phyloP scores from a whole-genome alignment of 2,888 invertebrate species.

The Amiota minor region DNA sequence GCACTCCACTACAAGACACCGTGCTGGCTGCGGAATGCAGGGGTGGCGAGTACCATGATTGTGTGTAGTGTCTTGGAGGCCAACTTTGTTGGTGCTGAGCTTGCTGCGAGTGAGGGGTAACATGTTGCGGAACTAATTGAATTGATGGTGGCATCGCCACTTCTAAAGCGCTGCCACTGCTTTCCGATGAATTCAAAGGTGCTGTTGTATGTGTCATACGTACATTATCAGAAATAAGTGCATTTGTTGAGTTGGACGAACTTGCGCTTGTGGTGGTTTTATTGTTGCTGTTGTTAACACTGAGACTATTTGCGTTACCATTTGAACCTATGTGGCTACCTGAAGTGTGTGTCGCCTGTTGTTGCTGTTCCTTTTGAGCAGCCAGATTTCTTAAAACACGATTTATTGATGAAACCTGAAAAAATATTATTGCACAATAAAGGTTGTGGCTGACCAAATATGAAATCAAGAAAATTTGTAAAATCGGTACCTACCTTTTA shows the following conservation, averaged over 20 bases:
- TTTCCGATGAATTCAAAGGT: slow-evolving; percentile 68
- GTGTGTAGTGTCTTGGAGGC: slow-evolving; percentile 66
- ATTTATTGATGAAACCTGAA: slow-evolving; percentile 81
- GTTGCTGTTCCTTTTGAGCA: slow-evolving; percentile 85
- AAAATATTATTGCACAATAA: background rate
- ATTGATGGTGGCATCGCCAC: slow-evolving; percentile 49
- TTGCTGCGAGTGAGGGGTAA: slow-evolving; percentile 45
- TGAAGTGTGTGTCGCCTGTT: slow-evolving; percentile 53
- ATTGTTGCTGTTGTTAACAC: slow-evolving; percentile 24
- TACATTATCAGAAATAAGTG: slow-evolving; percentile 14
- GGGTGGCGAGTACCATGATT: slow-evolving; percentile 71
- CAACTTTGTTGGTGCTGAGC: slow-evolving; percentile 59
- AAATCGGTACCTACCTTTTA: no score
- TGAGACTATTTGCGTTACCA: slow-evolving; percentile 21
- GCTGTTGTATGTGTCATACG: slow-evolving; percentile 62
- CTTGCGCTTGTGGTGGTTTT: slow-evolving; percentile 14
- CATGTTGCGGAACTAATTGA: slow-evolving; percentile 47
- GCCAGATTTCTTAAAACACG: slow-evolving; percentile 96
- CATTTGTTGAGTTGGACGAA: slow-evolving; percentile 31
- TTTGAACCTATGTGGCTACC: slow-evolving; percentile 33
- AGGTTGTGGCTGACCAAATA: no score
- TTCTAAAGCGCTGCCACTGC: slow-evolving; percentile 38
- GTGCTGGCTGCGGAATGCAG: slow-evolving; percentile 55
- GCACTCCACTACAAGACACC: slow-evolving; percentile 26
- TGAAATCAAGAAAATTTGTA: no score